Evolutionary conservation across 2,888 invertebrate species (phyloP).

Genomic region (Chloromyia formosa): DNA sequence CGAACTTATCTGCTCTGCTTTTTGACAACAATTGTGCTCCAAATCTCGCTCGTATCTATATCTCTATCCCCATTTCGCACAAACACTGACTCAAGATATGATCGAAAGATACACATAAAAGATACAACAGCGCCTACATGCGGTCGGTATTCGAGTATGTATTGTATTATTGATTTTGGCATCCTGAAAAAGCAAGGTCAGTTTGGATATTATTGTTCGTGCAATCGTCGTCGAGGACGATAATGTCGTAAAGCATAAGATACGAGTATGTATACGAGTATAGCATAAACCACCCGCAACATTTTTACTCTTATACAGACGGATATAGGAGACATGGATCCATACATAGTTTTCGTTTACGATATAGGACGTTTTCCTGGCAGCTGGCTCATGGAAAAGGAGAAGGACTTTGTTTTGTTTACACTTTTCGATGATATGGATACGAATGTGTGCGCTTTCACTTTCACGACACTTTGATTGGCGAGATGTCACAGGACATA

Average conservation of each 20-base stretch:
- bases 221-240: not conserved
- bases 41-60: too few species aligned
- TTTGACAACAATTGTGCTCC: too few species aligned
- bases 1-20: too few species aligned
- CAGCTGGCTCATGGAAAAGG: too few species aligned
- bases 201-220: slow-evolving; percentile 35
- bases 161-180: slow-evolving; percentile 36
- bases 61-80: not conserved
- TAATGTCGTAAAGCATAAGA: too few species aligned
- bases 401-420: slow-evolving; percentile 25
- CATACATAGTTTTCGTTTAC: too few species aligned
- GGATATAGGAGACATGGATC: too few species aligned
- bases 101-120: slow-evolving; percentile 1
- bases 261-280: too few species aligned
- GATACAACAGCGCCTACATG: slow-evolving; percentile 13
- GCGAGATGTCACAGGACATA: too few species aligned
- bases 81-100: not conserved
- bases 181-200: slow-evolving; percentile 44
- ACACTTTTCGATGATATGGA: slow-evolving; percentile 12
- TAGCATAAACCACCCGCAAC: too few species aligned
- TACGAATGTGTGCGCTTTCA: slow-evolving; percentile 4
- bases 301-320: too few species aligned
- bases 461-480: not conserved
- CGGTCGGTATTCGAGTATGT: not conserved
- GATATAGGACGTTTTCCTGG: not conserved